Percentiles rank a stretch among this genome's conserved stretches.
phyloP scores from a whole-genome alignment of 2,113 vertebrate species.

The Cacatua alba region DNA sequence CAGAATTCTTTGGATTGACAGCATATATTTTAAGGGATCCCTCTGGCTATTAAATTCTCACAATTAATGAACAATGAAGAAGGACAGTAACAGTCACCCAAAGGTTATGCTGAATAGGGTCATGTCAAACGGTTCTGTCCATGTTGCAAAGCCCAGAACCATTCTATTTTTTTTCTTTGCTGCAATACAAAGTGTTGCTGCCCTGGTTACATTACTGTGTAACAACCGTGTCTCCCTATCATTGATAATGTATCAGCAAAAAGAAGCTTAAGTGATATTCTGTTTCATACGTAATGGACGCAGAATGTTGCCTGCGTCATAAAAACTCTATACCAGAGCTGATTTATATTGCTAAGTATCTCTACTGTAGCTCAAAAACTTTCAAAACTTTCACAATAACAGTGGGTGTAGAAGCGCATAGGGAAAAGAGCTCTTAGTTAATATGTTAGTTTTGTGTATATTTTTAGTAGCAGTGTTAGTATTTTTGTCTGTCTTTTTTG shows the following conservation, averaged over 20 bases:
- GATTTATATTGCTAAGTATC: neutral
- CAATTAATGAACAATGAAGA: neutral
- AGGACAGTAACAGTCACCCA: neutral
- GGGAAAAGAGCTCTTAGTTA: neutral
- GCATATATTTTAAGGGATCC: neutral
- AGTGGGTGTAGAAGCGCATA: accelerated
- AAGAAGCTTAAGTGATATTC: neutral
- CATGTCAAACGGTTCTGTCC: neutral
- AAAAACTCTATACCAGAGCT: neutral
- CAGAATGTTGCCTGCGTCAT: neutral
- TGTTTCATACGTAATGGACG: neutral
- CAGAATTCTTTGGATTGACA: neutral
- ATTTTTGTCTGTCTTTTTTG: neutral
- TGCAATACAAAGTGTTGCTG: neutral
- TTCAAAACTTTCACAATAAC: neutral
- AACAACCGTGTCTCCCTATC: neutral
- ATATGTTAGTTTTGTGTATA: neutral
- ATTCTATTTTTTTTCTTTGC: neutral
- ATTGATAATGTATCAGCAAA: neutral
- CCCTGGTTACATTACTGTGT: neutral
- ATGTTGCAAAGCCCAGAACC: neutral
- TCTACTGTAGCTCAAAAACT: neutral
- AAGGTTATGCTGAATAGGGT: neutral
- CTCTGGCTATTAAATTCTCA: neutral
- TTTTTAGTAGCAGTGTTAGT: neutral